phyloP scores from a whole-genome alignment of 2,113 vertebrate species.

The Promerops cafer region DNA sequence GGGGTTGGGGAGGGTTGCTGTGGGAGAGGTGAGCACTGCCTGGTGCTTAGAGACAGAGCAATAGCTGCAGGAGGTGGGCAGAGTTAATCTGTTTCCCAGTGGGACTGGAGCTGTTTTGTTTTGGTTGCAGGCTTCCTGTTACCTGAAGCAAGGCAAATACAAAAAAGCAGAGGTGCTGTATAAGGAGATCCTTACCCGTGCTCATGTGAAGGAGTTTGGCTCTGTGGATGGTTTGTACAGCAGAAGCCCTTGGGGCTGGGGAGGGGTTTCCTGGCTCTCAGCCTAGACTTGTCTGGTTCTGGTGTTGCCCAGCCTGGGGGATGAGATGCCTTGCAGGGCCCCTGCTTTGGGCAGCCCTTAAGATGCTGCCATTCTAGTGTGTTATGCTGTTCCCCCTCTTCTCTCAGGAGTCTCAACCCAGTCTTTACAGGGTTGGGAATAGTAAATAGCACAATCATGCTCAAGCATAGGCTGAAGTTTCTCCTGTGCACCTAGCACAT shows the following conservation, averaged over 20 bases:
- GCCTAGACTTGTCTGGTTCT: not conserved
- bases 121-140: conserved; percentile 89
- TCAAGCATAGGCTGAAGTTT: not conserved
- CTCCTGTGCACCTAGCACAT: not conserved
- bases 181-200: conserved; percentile 97
- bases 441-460: not conserved
- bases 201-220: conserved; percentile 97
- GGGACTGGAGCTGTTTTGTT: not conserved
- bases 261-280: not conserved
- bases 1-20: not conserved
- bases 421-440: not conserved
- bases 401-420: not conserved
- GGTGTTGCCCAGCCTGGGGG: not conserved
- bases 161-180: conserved; percentile 94
- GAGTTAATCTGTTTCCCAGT: not conserved
- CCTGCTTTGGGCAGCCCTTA: not conserved
- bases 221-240: conserved; percentile 90
- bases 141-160: conserved; percentile 96
- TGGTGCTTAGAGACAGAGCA: not conserved
- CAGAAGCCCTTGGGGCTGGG: not conserved
- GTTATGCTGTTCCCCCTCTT: not conserved
- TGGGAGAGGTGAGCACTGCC: not conserved
- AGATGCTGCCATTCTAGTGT: not conserved
- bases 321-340: not conserved
- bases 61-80: not conserved